phyloP scores from a whole-genome alignment of 2,113 vertebrate species.

The Alethe castanea region DNA sequence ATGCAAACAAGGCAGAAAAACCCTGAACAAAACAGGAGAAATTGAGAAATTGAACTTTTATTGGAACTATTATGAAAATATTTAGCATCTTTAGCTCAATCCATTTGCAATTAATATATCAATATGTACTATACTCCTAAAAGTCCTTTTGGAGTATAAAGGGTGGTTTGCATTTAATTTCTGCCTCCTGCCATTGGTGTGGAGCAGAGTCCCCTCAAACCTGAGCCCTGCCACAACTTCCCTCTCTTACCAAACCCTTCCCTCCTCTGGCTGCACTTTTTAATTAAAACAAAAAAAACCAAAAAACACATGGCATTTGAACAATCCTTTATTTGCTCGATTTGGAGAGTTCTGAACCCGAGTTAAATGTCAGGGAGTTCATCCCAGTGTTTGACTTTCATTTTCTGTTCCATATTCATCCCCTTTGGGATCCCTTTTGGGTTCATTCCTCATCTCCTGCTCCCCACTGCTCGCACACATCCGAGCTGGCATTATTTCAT shows the following conservation, averaged over 20 bases:
- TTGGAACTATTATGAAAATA: background rate
- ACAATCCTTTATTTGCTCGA: background rate
- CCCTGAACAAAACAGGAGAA: background rate
- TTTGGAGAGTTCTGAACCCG: background rate
- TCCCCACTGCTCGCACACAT: background rate
- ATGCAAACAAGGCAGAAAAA: background rate
- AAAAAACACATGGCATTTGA: background rate
- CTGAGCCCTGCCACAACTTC: background rate
- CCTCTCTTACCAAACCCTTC: background rate
- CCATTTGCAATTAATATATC: background rate
- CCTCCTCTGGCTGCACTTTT: background rate
- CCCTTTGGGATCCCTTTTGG: background rate
- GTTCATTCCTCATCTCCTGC: background rate
- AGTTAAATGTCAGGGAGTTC: conserved; percentile 5
- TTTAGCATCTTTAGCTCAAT: background rate
- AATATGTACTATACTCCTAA: background rate
- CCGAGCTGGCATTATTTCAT: background rate
- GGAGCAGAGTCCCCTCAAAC: background rate
- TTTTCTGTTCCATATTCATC: background rate
- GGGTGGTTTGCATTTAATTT: background rate
- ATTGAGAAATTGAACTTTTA: background rate
- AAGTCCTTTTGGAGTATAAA: background rate
- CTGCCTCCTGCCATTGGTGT: background rate
- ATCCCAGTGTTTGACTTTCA: background rate
- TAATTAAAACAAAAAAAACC: background rate